Evolutionary conservation across 2,113 vertebrate species (phyloP), one percentile per base, ranked within the genome.

Genomic region (Dolichotis patagonum): DNA sequence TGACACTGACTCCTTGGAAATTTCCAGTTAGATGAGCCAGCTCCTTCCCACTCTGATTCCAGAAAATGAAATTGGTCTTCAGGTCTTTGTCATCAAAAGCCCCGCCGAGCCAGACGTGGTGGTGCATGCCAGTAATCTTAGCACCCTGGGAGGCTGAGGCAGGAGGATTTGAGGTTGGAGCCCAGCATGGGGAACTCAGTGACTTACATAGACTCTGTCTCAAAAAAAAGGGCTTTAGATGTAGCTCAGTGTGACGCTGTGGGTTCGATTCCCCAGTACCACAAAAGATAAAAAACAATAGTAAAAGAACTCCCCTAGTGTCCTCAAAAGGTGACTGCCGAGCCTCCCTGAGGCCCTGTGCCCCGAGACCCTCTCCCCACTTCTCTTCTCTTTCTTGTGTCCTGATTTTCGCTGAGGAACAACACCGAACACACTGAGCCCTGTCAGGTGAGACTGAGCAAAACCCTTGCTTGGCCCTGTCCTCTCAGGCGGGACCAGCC

Each of bases 241-340:
- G 12, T 28, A 46, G 73, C 43, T 77, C 38, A 30, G 41, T 46
- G 73, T 77, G 73, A 28, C 28, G 38, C 11, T 26, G 38, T 75
- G 24, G 24, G 24, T 75, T 75, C 12, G 3, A 46, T 13, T 13
- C 24, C 41, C 5, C 24, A 43, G 22, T 12, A 26, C 71, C 71
- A 43, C 11, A 75, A 28, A 75, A 75, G 38, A 43, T 43, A 75
- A 43, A 43, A 75, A 75, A 26, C 41, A 43, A 43, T 43, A 7
- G 7, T 65, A n/a, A 19, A 69, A 69, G 65, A 17, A 17, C 65
- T 9, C 17, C 67, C 17, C 35, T 4, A 4, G 43, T 7, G 1
- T 9, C 22, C 4, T 28, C 13, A 0, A 0, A 26, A 5, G 5
- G 26, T 3, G 4, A 20, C 46, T 0, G 14, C 11, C 0, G 0